These are phyloP conservation scores for Drosophila birchii DNA, from an alignment of 2,888 invertebrate genomes.

Conservation along the genomic window DNA sequence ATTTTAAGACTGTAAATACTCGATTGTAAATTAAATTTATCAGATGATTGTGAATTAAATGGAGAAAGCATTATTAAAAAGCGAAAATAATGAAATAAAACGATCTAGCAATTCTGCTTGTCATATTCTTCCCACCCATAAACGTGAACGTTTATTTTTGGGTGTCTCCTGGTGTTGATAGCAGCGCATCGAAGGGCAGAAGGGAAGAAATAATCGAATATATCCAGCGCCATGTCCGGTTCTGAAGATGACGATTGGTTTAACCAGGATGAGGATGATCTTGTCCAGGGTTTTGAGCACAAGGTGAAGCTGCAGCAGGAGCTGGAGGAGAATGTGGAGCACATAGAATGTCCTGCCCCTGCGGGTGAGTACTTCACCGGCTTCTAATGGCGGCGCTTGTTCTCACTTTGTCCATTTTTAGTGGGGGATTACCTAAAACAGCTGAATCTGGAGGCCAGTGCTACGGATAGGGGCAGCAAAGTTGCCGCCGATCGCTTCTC, in stretches of 20 bases:
- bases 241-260: conserved; percentile 83
- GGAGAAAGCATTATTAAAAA: background rate
- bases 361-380: conserved; percentile 20
- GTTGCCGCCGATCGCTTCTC: conserved; percentile 31
- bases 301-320: conserved; percentile 42
- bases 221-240: conserved; percentile 49
- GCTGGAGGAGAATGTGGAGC: conserved; percentile 40
- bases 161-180: background rate
- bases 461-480: conserved; percentile 8
- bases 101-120: too few species aligned
- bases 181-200: background rate
- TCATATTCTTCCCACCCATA: too few species aligned
- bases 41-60: background rate
- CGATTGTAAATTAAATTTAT: background rate
- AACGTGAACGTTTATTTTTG: too few species aligned
- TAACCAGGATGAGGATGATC: conserved; percentile 82
- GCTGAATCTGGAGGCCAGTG: conserved; percentile 14
- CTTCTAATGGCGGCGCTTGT: too few species aligned
- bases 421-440: conserved; percentile 21
- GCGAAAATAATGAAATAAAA: too few species aligned
- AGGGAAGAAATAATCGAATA: background rate
- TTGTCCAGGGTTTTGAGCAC: conserved; percentile 73
- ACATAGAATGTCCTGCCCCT: conserved; percentile 33
- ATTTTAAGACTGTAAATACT: background rate
- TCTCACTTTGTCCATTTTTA: background rate